Percentiles rank a stretch among this genome's conserved stretches.
phyloP scores from a whole-genome alignment of 2,797 vertebrate genomes.

The Argya squamiceps region DNA sequence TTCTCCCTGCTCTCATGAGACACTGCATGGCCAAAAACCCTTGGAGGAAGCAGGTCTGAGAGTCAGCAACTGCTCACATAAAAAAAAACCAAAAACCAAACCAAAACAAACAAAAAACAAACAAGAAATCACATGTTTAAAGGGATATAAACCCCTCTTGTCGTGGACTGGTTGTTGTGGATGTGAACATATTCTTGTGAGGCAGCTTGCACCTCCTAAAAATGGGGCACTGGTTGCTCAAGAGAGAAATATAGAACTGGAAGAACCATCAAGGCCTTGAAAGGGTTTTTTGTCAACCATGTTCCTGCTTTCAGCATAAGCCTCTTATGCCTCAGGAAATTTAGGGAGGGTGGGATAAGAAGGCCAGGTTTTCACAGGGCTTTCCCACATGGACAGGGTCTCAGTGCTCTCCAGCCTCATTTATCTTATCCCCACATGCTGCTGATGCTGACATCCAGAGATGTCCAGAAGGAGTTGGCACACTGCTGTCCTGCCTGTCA shows the following conservation, averaged over 20 bases:
- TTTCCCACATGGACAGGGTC: rapidly evolving
- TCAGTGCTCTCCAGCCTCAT: neutral
- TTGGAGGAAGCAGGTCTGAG: neutral
- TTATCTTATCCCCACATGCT: neutral
- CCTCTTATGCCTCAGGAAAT: neutral
- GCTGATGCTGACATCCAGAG: neutral
- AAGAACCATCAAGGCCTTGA: neutral
- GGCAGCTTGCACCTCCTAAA: neutral
- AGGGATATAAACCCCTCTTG: neutral
- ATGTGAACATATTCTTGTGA: neutral
- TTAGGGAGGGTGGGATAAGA: neutral
- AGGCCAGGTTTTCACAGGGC: neutral
- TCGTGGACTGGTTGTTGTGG: neutral
- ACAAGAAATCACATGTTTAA: neutral
- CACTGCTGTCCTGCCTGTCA: neutral
- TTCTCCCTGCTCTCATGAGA: neutral
- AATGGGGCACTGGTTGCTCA: neutral
- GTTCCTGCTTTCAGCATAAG: neutral
- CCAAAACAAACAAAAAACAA: neutral
- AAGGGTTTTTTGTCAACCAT: neutral
- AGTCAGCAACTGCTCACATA: neutral
- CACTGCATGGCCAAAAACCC: neutral
- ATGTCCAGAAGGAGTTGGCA: neutral
- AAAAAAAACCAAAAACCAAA: neutral
- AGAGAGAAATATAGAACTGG: neutral